Conservation (phyloP, 2,888 invertebrate genomes). For the Hyposoter dolosus region DNA sequence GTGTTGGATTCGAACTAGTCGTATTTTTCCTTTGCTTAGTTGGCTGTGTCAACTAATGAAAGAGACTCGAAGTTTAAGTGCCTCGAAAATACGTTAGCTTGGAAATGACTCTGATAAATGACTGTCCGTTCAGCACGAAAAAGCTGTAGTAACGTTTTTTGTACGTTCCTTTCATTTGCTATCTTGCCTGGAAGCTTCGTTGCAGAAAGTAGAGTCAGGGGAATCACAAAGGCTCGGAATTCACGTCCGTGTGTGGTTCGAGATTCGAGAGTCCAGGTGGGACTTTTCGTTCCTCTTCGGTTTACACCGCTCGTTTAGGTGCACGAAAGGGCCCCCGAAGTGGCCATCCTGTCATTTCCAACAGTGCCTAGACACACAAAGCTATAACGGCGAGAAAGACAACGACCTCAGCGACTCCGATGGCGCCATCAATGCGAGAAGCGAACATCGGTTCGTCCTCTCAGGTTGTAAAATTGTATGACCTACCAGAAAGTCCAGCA, state of each 20-base stretch:
- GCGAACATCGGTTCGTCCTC: constrained; percentile 59
- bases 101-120: neutral
- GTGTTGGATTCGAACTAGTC: neutral
- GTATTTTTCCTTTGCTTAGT: neutral
- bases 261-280: constrained; percentile 59
- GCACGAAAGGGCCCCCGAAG: constrained; percentile 74
- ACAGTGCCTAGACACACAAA: constrained; percentile 50
- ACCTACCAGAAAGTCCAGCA: constrained; percentile 64
- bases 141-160: neutral
- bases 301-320: constrained; percentile 70
- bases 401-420: constrained; percentile 47
- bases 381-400: constrained; percentile 59
- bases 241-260: constrained; percentile 28
- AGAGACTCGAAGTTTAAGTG: neutral
- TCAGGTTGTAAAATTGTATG: constrained; percentile 64
- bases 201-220: constrained; percentile 13
- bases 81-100: neutral
- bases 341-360: constrained; percentile 73
- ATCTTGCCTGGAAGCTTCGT: constrained; percentile 28
- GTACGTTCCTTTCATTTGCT: constrained; percentile 10
- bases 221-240: constrained; percentile 47
- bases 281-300: constrained; percentile 56
- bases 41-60: neutral
- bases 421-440: constrained; percentile 17
- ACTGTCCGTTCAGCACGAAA: neutral